Evolutionary conservation across 2,797 vertebrate genomes (phyloP).

Genomic region (Discoglossus pictus): DNA sequence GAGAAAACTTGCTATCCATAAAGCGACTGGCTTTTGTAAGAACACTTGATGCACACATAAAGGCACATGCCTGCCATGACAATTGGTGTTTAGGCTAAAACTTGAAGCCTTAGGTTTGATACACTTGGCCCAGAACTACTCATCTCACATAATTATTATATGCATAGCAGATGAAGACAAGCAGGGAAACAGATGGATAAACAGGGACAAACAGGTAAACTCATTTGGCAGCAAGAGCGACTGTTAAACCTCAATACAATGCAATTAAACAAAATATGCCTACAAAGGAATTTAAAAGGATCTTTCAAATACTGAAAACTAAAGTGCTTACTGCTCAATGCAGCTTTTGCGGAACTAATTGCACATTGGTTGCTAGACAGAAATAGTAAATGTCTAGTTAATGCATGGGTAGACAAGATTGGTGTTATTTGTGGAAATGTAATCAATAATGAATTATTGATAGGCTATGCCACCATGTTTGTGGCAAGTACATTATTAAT

Average conservation of each 20-base stretch:
- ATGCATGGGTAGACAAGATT: too few species aligned
- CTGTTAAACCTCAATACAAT: neutral
- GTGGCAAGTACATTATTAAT: too few species aligned
- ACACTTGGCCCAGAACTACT: conserved; percentile 6
- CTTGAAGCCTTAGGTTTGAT: conserved; percentile 7
- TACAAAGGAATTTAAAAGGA: neutral
- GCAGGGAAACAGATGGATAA: too few species aligned
- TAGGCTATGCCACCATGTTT: too few species aligned
- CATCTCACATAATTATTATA: too few species aligned
- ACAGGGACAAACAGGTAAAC: too few species aligned
- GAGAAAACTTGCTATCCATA: conserved; percentile 20
- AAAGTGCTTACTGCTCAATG: conserved; percentile 33
- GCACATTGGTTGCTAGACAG: too few species aligned
- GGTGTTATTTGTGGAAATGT: too few species aligned
- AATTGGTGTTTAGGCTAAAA: conserved; percentile 23
- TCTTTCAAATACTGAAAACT: conserved; percentile 14
- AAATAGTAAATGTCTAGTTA: too few species aligned
- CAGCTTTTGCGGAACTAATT: conserved; percentile 17
- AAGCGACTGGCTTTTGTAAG: conserved; percentile 28
- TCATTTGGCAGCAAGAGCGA: neutral
- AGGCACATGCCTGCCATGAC: conserved; percentile 37
- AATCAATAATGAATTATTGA: too few species aligned
- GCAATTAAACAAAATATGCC: neutral
- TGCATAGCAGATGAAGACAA: too few species aligned
- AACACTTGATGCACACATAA: conserved; percentile 36